phyloP scores from a whole-genome alignment of 2,113 vertebrate species.

The Corapipo altera region DNA sequence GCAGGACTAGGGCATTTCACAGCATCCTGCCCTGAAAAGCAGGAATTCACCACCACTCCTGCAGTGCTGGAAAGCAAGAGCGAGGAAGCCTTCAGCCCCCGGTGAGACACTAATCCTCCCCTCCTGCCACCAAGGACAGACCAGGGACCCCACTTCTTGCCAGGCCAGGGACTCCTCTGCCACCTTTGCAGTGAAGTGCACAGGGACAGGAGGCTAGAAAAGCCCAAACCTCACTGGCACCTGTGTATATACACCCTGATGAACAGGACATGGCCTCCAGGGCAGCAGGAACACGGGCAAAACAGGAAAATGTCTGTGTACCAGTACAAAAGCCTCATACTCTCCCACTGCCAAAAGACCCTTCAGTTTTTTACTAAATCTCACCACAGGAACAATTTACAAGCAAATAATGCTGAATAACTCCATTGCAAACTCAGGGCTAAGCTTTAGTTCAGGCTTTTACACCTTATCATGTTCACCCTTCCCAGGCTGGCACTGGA shows the following conservation, averaged over 20 bases:
- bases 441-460: constrained; percentile 49
- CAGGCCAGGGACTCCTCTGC: background rate
- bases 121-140: rapidly evolving
- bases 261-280: background rate
- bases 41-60: background rate
- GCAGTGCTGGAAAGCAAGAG: rapidly evolving
- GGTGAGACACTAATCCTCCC: background rate
- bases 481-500: background rate
- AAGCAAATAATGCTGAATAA: constrained; percentile 49
- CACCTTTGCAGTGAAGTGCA: background rate
- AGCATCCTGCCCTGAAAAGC: background rate
- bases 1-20: background rate
- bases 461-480: background rate
- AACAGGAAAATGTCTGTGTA: background rate
- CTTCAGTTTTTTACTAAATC: constrained; percentile 49
- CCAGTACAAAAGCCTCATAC: constrained; percentile 4
- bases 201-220: background rate
- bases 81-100: background rate
- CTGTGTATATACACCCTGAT: background rate
- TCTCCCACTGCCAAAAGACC: constrained; percentile 29
- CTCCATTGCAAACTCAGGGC: background rate
- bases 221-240: background rate
- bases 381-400: constrained; percentile 51
- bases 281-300: background rate
- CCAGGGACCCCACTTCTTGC: rapidly evolving